Base-by-base conservation (phyloP, 2,888 invertebrate species). In the Stramonita haemastoma region DNA sequence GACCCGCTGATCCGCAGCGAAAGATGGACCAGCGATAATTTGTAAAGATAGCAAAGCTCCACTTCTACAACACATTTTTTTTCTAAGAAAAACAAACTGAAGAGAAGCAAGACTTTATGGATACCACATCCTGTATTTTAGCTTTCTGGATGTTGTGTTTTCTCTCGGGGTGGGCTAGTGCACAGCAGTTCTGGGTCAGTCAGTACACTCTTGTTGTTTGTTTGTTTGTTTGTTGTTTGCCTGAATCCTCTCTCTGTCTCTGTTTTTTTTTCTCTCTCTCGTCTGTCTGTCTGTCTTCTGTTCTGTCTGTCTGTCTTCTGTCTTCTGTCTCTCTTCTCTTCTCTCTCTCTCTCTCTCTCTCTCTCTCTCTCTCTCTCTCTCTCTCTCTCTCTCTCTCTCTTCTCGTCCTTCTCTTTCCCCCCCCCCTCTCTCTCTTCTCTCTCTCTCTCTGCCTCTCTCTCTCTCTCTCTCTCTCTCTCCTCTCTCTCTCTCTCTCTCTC, bases 331-430 rank as follows among this genome's bases (percentile, higher is more conserved):
- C 8, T 70, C 22, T 22, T 26, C 22, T 26, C 26, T 26, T 70
- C 70, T 70, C 70, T 60, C 60, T 70, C 70, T 87, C 87, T 81
- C 57, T 79, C 79, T 81, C 81, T 81, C 79, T 29, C 56, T 57
- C 81, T 83, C 32, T 57, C 60, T 83, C 0, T 83, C 57, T 60
- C 0, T 83, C 83, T 83, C 2, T 32, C 60, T 83, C 36, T 57
- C 60, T 60, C 6, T 32, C 29, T 79, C 36, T 60, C 56, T 57
- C 57, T 57, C 70, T 56, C 56, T 32, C 81, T 81, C 56, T 66
- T 36, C 34, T 60, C 60, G 29, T 34, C 29, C 34, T 34, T 83
- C 29, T 36, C 81, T 60, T 83, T 88, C 34, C 29, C 73, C 34
- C 81, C 15, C 56, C 34, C 29, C n/a, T 46, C 34, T 29, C 29